These are phyloP conservation scores for Pseudomugil tenellus DNA, from an alignment of 2,797 vertebrate species.

Conservation along the genomic window DNA sequence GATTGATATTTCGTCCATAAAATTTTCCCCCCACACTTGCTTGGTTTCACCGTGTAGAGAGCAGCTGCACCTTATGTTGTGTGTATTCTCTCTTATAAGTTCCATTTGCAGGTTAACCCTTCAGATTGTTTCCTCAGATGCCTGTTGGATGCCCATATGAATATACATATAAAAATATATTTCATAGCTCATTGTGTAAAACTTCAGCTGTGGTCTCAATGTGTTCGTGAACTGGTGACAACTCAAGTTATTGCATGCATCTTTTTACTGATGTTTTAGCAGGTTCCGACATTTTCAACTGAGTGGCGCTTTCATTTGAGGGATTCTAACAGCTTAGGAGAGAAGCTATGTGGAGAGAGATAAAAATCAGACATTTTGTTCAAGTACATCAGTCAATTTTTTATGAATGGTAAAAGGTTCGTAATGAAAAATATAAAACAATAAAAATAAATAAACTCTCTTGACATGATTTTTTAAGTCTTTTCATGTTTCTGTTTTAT, in stretches of 20 bases:
- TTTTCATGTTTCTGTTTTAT: slow-evolving; percentile 22
- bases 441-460: not conserved
- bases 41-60: no score
- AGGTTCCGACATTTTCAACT: not conserved
- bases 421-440: slow-evolving; percentile 13
- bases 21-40: no score
- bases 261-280: not conserved
- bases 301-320: not conserved
- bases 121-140: no score
- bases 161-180: no score
- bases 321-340: not conserved
- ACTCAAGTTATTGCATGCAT: not conserved
- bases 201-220: not conserved
- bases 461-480: slow-evolving; percentile 28
- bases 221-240: not conserved
- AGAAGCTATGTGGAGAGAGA: not conserved
- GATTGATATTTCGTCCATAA: not conserved
- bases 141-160: no score
- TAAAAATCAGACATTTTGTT: not conserved
- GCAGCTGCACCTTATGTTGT: not conserved
- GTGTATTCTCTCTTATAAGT: not conserved
- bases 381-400: not conserved
- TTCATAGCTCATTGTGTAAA: no score
- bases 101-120: not conserved
- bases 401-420: not conserved